These are phyloP conservation scores for Dipodomys stephensi DNA, from an alignment of 2,113 vertebrate species.

Conservation along the genomic window DNA sequence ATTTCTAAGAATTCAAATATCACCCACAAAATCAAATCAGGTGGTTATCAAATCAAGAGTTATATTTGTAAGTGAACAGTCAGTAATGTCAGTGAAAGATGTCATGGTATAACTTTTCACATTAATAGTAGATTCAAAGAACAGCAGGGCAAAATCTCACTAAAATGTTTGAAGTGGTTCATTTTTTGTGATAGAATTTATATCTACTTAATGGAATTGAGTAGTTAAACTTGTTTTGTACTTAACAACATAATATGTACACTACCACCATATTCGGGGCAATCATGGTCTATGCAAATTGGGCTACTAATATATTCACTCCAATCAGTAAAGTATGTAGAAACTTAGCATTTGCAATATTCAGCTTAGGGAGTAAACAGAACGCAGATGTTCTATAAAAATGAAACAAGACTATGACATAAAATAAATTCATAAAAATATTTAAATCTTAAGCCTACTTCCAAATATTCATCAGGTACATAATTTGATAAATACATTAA, in stretches of 20 bases:
- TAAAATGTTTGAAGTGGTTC: background rate
- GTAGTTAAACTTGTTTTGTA: background rate
- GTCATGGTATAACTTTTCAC: background rate
- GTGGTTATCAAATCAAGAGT: background rate
- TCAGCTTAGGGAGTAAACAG: constrained; percentile 77
- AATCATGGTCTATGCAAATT: constrained; percentile 86
- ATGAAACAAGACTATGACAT: constrained; percentile 78
- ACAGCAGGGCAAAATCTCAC: background rate
- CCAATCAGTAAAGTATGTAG: constrained; percentile 84
- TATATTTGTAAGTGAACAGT: background rate
- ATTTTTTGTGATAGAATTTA: constrained; percentile 33
- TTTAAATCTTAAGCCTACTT: constrained; percentile 24
- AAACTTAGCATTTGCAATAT: constrained; percentile 72
- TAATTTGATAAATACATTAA: constrained; percentile 51
- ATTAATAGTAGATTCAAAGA: background rate
- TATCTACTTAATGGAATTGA: constrained; percentile 38
- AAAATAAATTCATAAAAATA: constrained; percentile 27
- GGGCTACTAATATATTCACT: constrained; percentile 84
- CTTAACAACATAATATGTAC: constrained; percentile 38
- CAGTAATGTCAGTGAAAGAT: background rate
- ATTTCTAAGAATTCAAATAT: background rate
- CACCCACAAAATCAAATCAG: background rate
- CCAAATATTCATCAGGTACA: background rate
- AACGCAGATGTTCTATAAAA: constrained; percentile 81
- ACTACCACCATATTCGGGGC: constrained; percentile 53